phyloP scores from a whole-genome alignment of 2,888 invertebrate genomes.

The Himalopsyche tibetana region DNA sequence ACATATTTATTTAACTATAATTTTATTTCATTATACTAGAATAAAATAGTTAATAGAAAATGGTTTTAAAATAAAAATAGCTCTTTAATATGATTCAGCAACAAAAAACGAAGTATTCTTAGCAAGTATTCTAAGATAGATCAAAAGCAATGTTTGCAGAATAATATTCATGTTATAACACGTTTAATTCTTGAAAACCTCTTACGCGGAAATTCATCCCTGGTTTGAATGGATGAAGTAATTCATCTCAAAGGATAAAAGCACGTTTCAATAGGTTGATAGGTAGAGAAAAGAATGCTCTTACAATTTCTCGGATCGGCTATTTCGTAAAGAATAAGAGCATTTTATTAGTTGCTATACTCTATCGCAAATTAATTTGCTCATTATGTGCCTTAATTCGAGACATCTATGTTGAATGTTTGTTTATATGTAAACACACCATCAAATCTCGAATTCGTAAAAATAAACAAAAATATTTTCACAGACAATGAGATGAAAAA shows the following conservation, averaged over 20 bases:
- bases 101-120: neutral
- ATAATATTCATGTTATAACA: constrained; percentile 24
- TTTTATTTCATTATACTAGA: no score
- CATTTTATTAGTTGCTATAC: neutral
- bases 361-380: neutral
- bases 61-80: neutral
- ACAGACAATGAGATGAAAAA: no score
- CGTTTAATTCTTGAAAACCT: constrained; percentile 1
- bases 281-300: constrained; percentile 5
- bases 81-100: neutral
- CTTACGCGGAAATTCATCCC: constrained; percentile 18
- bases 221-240: constrained; percentile 1
- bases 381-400: neutral
- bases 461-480: neutral
- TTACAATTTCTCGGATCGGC: constrained; percentile 36
- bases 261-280: neutral
- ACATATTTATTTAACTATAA: no score
- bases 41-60: no score
- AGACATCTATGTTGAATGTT: neutral
- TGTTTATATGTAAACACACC: neutral
- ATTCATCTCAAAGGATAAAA: constrained; percentile 36
- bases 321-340: neutral
- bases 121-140: neutral
- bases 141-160: constrained; percentile 5
- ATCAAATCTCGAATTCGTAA: neutral